Evolutionary conservation across 1,140 invertebrate genomes (phyloP).

Genomic region (Oryctes rhinoceros): DNA sequence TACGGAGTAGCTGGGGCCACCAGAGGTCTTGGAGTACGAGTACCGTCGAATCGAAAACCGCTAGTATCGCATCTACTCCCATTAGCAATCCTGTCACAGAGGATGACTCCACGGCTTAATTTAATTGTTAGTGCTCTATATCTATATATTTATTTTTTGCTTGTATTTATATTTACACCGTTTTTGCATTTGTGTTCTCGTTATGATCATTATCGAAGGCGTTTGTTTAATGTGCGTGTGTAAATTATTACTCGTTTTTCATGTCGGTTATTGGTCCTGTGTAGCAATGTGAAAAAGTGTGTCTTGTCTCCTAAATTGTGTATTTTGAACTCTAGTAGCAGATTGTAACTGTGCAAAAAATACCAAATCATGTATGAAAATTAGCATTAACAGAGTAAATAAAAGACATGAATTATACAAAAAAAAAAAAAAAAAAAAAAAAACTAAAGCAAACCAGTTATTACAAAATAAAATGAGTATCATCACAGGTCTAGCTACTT

Average conservation of each 20-base stretch:
- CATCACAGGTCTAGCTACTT: no score
- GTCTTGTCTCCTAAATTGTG: neutral
- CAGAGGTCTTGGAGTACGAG: conserved; percentile 57
- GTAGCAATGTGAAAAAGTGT: conserved; percentile 35
- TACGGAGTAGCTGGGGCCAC: conserved; percentile 54
- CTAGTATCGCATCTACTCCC: neutral
- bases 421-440: neutral
- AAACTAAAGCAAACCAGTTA: neutral
- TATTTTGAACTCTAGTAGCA: neutral
- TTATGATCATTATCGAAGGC: conserved; percentile 10
- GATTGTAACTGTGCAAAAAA: neutral
- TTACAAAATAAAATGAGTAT: no score
- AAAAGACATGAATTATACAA: no score
- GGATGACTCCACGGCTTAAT: conserved; percentile 27
- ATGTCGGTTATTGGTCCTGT: conserved; percentile 26
- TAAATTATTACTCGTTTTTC: conserved; percentile 11
- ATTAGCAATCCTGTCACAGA: conserved; percentile 29
- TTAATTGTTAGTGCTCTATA: conserved; percentile 31
- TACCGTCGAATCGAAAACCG: conserved; percentile 12
- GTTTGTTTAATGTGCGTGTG: conserved; percentile 11
- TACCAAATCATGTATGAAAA: neutral
- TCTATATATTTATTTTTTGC: conserved; percentile 25
- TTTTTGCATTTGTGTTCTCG: conserved; percentile 12
- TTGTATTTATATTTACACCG: conserved; percentile 28
- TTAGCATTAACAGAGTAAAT: neutral